A percentile compares a stretch with the other conserved stretches of the same genome.
phyloP scores from a whole-genome alignment of 2,888 invertebrate species.

The Chloromyia formosa region DNA sequence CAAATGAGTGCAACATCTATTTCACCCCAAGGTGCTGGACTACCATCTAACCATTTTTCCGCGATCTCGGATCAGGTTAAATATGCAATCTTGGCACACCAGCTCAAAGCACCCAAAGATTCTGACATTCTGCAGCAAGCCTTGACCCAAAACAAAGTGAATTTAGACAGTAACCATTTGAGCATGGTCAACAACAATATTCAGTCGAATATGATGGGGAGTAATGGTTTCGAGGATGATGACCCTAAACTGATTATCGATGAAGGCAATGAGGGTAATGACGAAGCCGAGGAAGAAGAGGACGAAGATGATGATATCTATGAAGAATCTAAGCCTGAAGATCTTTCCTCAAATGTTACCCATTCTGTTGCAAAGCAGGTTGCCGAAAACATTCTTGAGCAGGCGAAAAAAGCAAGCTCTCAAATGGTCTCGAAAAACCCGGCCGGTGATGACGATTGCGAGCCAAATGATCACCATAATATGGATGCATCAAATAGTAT shows the following conservation, averaged over 20 bases:
- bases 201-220: conserved; percentile 57
- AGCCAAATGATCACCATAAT: conserved; percentile 66
- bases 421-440: background rate
- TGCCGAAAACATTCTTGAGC: conserved; percentile 68
- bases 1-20: conserved; percentile 52
- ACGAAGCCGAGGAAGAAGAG: conserved; percentile 52
- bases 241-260: conserved; percentile 65
- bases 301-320: conserved; percentile 52
- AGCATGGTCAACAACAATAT: conserved; percentile 40
- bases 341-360: conserved; percentile 59
- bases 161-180: conserved; percentile 46
- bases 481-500: conserved; percentile 68
- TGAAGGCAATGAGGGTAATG: conserved; percentile 60
- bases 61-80: conserved; percentile 74
- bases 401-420: conserved; percentile 62
- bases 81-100: conserved; percentile 80
- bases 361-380: conserved; percentile 67
- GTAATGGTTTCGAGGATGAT: conserved; percentile 67
- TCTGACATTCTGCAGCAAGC: conserved; percentile 62
- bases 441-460: conserved; percentile 50
- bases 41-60: conserved; percentile 61
- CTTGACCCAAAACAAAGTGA: conserved; percentile 55
- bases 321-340: conserved; percentile 54
- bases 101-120: conserved; percentile 71
- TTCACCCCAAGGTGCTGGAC: conserved; percentile 44